Percentiles rank a stretch among this genome's conserved stretches.
phyloP scores from a whole-genome alignment of 1,140 invertebrate genomes.

The Paraescarpia echinospica region DNA sequence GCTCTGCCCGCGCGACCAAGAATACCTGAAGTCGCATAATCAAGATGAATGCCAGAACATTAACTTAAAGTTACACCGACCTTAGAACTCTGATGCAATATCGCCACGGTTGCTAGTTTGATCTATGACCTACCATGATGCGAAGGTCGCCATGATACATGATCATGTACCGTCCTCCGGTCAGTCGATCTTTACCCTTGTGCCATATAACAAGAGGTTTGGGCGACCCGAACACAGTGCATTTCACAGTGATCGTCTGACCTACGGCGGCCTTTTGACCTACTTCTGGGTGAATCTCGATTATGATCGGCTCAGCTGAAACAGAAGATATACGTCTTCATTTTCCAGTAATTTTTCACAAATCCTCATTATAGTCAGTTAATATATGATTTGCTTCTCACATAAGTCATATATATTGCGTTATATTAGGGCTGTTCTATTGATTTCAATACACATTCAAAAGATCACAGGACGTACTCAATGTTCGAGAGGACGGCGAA shows the following conservation, averaged over 20 bases:
- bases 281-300: slow-evolving; percentile 78
- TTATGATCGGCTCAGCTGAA: slow-evolving; percentile 82
- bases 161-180: slow-evolving; percentile 76
- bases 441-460: too few relatives aligned
- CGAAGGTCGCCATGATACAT: slow-evolving; percentile 78
- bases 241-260: slow-evolving; percentile 77
- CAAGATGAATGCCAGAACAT: too few relatives aligned
- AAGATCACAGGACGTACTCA: too few relatives aligned
- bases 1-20: too few relatives aligned
- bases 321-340: not conserved
- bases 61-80: too few relatives aligned
- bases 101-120: not conserved
- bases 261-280: slow-evolving; percentile 72
- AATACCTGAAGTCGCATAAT: too few relatives aligned
- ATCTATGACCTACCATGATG: slow-evolving; percentile 62
- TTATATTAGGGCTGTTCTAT: too few relatives aligned
- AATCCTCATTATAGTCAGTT: not conserved
- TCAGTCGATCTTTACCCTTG: slow-evolving; percentile 75
- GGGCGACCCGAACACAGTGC: slow-evolving; percentile 90
- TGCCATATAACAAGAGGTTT: slow-evolving; percentile 90
- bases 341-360: not conserved
- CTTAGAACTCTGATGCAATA: not conserved
- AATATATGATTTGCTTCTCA: not conserved
- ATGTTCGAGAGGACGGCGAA: too few relatives aligned
- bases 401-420: too few relatives aligned